Conservation (phyloP, 2,797 vertebrate genomes). For the Oreochromis grahami region DNA sequence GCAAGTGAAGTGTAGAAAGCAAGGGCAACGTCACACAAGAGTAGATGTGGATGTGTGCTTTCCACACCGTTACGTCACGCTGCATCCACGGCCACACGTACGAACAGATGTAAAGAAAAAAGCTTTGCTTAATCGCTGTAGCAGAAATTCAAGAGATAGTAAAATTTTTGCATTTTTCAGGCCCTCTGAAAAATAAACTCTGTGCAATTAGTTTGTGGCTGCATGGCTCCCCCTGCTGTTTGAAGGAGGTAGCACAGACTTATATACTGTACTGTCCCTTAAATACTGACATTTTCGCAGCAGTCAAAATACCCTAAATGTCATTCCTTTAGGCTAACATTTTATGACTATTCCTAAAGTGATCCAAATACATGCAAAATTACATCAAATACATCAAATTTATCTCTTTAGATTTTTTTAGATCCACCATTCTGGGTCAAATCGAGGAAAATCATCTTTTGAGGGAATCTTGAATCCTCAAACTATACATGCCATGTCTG, state of each 20-base stretch:
- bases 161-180: neutral
- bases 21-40: neutral
- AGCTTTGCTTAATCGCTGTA: neutral
- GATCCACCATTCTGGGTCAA: no score
- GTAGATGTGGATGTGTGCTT: neutral
- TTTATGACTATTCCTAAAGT: neutral
- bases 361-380: neutral
- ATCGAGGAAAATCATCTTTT: neutral
- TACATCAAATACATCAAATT: no score
- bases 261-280: neutral
- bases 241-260: neutral
- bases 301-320: neutral
- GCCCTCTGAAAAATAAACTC: neutral
- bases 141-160: neutral
- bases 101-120: neutral
- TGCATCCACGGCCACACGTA: neutral
- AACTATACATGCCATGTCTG: neutral
- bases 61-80: neutral
- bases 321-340: neutral
- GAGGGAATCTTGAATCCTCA: neutral
- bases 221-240: slow-evolving; percentile 39
- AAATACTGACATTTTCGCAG: neutral
- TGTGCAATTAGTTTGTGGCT: neutral
- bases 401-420: no score
- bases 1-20: neutral